Evolutionary conservation across 2,888 invertebrate genomes (phyloP).

Genomic region (Tenthredo amoena): DNA sequence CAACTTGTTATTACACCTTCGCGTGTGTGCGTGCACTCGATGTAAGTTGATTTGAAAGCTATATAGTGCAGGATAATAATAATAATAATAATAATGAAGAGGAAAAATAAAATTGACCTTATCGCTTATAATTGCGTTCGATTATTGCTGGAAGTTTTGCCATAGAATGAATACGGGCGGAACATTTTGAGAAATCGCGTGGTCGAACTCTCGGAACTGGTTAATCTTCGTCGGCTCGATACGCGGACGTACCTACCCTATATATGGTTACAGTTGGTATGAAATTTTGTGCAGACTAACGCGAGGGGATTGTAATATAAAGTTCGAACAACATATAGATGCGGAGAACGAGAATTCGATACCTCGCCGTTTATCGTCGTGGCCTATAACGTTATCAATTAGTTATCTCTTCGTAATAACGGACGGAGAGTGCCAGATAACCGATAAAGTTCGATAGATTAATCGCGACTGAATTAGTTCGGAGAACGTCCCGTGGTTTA

Average conservation of each 20-base stretch:
- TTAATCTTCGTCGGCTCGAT: not conserved
- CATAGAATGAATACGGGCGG: not conserved
- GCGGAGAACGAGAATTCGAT: slow-evolving; percentile 17
- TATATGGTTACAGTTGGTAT: not conserved
- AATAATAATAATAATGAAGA: not conserved
- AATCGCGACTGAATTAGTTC: slow-evolving; percentile 30
- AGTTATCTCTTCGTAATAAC: slow-evolving; percentile 26
- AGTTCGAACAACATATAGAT: not conserved
- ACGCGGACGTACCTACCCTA: not conserved
- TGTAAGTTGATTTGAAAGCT: not conserved
- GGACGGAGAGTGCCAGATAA: slow-evolving; percentile 29
- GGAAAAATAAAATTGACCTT: not conserved
- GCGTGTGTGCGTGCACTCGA: not conserved
- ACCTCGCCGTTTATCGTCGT: not conserved
- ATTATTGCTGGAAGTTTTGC: not conserved
- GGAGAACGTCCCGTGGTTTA: slow-evolving; percentile 1
- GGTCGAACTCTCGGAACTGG: not conserved
- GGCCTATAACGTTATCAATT: slow-evolving; percentile 26
- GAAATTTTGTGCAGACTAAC: not conserved
- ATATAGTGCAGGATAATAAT: not conserved
- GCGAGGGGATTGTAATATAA: not conserved
- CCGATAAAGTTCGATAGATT: slow-evolving; percentile 21
- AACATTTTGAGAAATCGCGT: not conserved
- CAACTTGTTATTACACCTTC: not conserved
- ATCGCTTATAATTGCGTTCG: not conserved